Base-by-base conservation (phyloP, 2,888 invertebrate species). In the Malthinus flaveolus region DNA sequence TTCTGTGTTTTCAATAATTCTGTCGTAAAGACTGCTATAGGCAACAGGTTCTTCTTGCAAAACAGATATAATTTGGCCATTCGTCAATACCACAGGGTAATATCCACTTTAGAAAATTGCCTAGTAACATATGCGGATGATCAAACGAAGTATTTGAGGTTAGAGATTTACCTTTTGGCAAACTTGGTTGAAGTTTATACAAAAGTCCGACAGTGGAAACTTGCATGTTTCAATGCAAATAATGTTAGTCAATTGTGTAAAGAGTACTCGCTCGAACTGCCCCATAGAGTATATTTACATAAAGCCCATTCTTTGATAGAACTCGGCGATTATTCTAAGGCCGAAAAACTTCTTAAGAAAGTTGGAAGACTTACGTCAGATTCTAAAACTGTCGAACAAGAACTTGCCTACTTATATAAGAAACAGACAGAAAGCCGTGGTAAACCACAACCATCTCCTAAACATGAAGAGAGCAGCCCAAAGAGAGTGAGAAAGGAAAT, bases 171-270 rank as follows among this genome's bases (percentile, higher is more conserved):
- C 64, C 74, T 92, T 0, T 88, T 88, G 66, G 82, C 84, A 3
- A 94, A 94, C 79, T 78, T 91, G 44, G 86, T 88, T 7, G 78
- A 91, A 36, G 88, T 89, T 69, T 87, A 86, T 64, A 87, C 88
- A 59, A 85, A 85, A 71, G 70, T 83, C 0, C 82, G 85, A 32
- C 80, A 84, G 60, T 87, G 89, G 0, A 78, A 83, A 5, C 83
- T 83, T 66, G 86, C 87, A 32, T 91, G 90, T 62, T 76, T 74
- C 2, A 80, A 84, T 68, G 89, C 88, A 66, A 87, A 88, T 69
- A 75, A 77, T 48, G 81, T 82, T 7, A 71, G 78, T 31, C 84
- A 82, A 72, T 73, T 88, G 8, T 80, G 82, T 1, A 80, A 81
- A 49, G 76, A 85, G 1, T 75, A 79, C 0, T 75, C 76, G 35